phyloP scores from a whole-genome alignment of 1,140 invertebrate species.

The Ctenoplectra terminalis region DNA sequence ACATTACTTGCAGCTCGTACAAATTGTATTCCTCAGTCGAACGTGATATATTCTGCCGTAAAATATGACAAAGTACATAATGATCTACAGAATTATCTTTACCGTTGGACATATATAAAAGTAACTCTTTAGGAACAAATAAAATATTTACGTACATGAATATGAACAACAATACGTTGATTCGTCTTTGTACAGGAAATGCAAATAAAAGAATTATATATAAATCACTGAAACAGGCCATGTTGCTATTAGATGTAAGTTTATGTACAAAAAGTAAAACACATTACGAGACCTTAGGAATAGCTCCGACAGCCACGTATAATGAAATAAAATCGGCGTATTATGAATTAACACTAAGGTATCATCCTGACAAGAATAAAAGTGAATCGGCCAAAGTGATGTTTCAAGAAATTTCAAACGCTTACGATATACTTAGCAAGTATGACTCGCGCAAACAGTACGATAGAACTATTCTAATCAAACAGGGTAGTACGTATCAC shows the following conservation, averaged over 20 bases:
- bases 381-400: constrained; percentile 86
- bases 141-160: too few relatives aligned
- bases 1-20: too few relatives aligned
- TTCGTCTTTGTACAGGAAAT: background rate
- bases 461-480: constrained; percentile 82
- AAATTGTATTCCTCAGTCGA: too few relatives aligned
- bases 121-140: too few relatives aligned
- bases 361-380: constrained; percentile 94
- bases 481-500: too few relatives aligned
- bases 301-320: constrained; percentile 89
- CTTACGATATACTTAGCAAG: constrained; percentile 94
- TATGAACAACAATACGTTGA: too few relatives aligned
- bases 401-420: constrained; percentile 91
- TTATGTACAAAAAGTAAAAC: constrained; percentile 44
- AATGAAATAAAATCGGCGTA: constrained; percentile 94
- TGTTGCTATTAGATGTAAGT: background rate
- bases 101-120: too few relatives aligned
- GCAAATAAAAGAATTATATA: background rate
- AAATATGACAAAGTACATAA: background rate
- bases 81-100: too few relatives aligned
- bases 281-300: constrained; percentile 90
- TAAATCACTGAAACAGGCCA: background rate
- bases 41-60: background rate
- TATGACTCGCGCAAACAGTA: constrained; percentile 89
- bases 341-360: constrained; percentile 92